Percentiles rank a stretch among this genome's conserved stretches.
phyloP scores from a whole-genome alignment of 2,113 vertebrate species.

The Donacobius atricapilla region DNA sequence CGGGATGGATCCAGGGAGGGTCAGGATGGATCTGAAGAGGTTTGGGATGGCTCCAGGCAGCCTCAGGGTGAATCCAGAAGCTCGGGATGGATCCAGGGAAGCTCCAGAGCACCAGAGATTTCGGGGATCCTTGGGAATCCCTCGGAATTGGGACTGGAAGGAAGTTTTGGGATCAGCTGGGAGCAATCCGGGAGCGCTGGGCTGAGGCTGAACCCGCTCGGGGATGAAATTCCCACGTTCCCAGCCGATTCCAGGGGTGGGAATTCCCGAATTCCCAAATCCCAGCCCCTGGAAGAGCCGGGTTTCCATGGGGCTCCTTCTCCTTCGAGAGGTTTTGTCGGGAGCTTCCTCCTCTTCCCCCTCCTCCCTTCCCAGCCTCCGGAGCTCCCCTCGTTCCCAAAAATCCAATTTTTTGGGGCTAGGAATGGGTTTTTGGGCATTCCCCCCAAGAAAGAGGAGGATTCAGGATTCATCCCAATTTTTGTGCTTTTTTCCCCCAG shows the following conservation, averaged over 20 bases:
- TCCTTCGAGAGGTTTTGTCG: background rate
- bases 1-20: background rate
- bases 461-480: background rate
- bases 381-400: background rate
- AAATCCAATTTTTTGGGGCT: background rate
- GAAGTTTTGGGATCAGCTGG: background rate
- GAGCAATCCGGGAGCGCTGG: no score
- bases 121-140: background rate
- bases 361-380: background rate
- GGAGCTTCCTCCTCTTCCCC: background rate
- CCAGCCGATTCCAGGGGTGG: no score
- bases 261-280: background rate
- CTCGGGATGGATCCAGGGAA: background rate
- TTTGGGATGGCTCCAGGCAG: no score
- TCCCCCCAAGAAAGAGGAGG: background rate
- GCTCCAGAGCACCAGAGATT: background rate
- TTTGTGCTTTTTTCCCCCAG: rapidly evolving
- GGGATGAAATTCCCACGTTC: background rate
- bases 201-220: background rate
- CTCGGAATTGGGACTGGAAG: background rate
- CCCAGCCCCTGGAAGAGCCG: background rate
- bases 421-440: background rate
- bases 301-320: background rate
- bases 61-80: no score
- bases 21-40: background rate